Conservation (phyloP, 2,888 invertebrate genomes). For the Lochmaea crataegi region DNA sequence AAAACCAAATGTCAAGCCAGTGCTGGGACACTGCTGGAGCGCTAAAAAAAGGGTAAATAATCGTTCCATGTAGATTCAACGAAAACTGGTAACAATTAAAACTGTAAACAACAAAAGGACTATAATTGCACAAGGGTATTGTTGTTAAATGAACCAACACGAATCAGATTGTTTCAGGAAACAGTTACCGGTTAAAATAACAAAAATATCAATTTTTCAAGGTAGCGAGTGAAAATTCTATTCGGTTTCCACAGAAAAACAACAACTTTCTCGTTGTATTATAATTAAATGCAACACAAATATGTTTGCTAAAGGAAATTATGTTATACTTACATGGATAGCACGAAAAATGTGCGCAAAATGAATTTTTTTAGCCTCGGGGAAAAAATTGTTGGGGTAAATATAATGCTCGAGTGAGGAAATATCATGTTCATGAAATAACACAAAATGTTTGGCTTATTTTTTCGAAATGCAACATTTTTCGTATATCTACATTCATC, state of each 20-base stretch:
- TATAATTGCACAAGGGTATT: background rate
- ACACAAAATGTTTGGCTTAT: conserved; percentile 23
- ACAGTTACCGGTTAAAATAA: background rate
- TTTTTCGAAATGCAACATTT: conserved; percentile 5
- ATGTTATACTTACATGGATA: conserved; percentile 35
- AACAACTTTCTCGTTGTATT: conserved; percentile 6
- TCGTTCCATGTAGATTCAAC: too few species aligned
- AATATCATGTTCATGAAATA: conserved; percentile 21
- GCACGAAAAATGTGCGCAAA: conserved; percentile 36
- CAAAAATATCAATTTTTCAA: background rate
- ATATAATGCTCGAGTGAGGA: conserved; percentile 15
- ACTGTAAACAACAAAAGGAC: too few species aligned
- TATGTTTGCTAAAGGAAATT: conserved; percentile 41
- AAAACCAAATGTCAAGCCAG: too few species aligned
- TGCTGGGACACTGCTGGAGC: too few species aligned
- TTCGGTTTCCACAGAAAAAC: conserved; percentile 1
- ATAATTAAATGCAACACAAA: conserved; percentile 41
- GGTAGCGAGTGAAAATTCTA: conserved; percentile 7
- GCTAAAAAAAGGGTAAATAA: too few species aligned
- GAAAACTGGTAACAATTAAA: too few species aligned
- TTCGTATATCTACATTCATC: background rate
- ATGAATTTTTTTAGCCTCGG: conserved; percentile 17
- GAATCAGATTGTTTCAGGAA: background rate
- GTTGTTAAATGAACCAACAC: background rate
- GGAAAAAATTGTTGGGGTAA: conserved; percentile 24